phyloP scores from a whole-genome alignment of 2,888 invertebrate species.

The Meandrusa payeni region DNA sequence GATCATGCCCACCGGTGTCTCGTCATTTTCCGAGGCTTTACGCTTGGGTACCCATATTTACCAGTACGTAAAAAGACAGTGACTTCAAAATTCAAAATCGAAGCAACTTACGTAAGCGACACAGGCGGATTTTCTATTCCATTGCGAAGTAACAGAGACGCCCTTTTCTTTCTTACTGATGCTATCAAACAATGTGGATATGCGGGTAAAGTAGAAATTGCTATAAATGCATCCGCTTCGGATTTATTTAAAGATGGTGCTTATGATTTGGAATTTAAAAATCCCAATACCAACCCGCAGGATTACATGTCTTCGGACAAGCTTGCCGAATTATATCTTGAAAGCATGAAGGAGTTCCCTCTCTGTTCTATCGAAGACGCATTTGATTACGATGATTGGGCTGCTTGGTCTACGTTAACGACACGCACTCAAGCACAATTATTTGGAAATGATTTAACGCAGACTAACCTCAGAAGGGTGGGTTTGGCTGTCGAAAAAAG shows the following conservation, averaged over 20 bases:
- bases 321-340: constrained; percentile 91
- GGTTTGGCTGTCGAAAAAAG: constrained; percentile 95
- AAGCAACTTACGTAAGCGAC: constrained; percentile 96
- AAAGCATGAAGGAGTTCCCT: constrained; percentile 93
- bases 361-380: constrained; percentile 98
- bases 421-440: constrained; percentile 87
- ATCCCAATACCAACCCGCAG: constrained; percentile 91
- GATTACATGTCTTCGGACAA: constrained; percentile 91
- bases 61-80: constrained; percentile 95
- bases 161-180: constrained; percentile 88
- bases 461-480: constrained; percentile 93
- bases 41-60: constrained; percentile 98
- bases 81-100: constrained; percentile 92
- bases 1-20: constrained; percentile 95
- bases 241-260: constrained; percentile 93
- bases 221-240: constrained; percentile 98
- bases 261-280: constrained; percentile 99
- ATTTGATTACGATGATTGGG: constrained; percentile 99
- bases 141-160: constrained; percentile 96
- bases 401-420: constrained; percentile 92
- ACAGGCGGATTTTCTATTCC: constrained; percentile 99
- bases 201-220: constrained; percentile 93
- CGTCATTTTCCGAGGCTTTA: constrained; percentile 96
- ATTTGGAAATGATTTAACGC: constrained; percentile 97
- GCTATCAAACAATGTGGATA: constrained; percentile 97